These are phyloP conservation scores for Zoanthus sansibaricus DNA, from an alignment of 92 coral and sea anemone species.

Conservation along the genomic window DNA sequence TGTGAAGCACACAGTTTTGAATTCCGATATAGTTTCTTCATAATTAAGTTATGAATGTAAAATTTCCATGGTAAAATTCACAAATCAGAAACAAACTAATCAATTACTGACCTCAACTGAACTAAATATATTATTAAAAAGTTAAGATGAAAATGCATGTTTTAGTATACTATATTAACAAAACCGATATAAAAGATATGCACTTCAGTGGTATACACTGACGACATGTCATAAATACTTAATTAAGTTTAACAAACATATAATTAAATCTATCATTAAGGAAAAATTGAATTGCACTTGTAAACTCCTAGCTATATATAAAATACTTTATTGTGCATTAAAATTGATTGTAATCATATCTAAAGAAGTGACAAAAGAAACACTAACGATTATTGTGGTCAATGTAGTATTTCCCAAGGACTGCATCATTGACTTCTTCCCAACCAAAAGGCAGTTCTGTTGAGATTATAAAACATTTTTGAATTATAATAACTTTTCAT, in stretches of 20 bases:
- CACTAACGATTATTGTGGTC: constrained; percentile 92
- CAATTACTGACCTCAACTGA: too few relatives aligned
- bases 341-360: too few relatives aligned
- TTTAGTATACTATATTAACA: background rate
- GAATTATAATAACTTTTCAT: background rate
- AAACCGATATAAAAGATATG: background rate
- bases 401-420: constrained; percentile 86
- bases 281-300: background rate
- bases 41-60: too few relatives aligned
- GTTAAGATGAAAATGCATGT: too few relatives aligned
- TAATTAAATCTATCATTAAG: too few relatives aligned
- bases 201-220: background rate
- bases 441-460: constrained; percentile 97
- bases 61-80: too few relatives aligned
- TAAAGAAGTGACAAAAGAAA: background rate
- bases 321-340: too few relatives aligned
- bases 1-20: too few relatives aligned
- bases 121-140: too few relatives aligned
- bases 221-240: background rate
- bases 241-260: too few relatives aligned
- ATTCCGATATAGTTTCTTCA: too few relatives aligned
- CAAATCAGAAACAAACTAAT: too few relatives aligned
- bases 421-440: constrained; percentile 92
- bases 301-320: background rate
- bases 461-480: background rate